Conservation (phyloP, 1,140 invertebrate genomes). For the Ericerus pela region DNA sequence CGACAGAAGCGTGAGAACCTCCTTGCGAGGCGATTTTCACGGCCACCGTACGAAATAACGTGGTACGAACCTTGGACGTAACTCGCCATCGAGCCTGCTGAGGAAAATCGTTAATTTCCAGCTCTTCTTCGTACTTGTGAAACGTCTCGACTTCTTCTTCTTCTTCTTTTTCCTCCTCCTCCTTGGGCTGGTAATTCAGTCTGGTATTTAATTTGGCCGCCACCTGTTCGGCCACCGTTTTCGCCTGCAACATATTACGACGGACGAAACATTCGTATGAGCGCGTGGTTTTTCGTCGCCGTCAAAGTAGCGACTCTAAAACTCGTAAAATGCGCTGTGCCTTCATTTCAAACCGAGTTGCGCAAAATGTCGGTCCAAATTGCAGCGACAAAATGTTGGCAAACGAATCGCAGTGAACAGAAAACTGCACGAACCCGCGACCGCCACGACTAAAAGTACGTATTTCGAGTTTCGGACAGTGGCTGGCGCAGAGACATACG, state of each 20-base stretch:
- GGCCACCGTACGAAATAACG: not conserved
- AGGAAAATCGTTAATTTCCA: conserved; percentile 99
- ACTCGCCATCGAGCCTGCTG: conserved; percentile 96
- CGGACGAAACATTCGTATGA: no score
- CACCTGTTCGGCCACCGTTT: conserved; percentile 80
- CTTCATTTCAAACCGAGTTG: no score
- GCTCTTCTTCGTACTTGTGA: conserved; percentile 93
- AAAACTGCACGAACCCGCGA: no score
- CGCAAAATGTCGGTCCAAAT: no score
- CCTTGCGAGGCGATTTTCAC: not conserved
- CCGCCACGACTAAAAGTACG: no score
- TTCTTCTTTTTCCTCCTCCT: conserved; percentile 47
- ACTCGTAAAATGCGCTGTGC: no score
- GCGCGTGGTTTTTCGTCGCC: no score
- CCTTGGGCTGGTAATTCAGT: conserved; percentile 88
- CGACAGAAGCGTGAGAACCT: conserved; percentile 1
- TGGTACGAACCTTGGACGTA: conserved; percentile 66
- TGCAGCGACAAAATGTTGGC: no score
- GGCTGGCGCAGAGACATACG: no score
- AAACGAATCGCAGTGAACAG: no score
- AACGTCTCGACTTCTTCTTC: conserved; percentile 48
- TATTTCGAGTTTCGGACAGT: no score
- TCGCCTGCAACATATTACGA: conserved; percentile 57
- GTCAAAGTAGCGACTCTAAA: no score
- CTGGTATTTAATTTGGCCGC: conserved; percentile 94